Evolutionary conservation across 2,113 vertebrate genomes (phyloP).

Genomic region (Acanthochromis polyacanthus): DNA sequence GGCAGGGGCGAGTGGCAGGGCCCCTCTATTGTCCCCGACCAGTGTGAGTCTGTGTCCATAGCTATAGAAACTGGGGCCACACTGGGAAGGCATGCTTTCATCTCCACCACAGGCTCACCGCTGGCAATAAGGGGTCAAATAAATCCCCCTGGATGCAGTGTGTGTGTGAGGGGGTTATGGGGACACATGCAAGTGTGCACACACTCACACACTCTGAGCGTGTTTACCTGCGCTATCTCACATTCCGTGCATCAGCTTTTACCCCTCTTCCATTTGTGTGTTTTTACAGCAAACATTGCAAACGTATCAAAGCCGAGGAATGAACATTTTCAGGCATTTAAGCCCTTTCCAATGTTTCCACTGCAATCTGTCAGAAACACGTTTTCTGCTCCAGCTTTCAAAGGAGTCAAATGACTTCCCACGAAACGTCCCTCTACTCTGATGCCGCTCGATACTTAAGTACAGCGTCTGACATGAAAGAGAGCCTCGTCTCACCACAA

Average conservation of each 20-base stretch:
- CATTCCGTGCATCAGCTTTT: background rate
- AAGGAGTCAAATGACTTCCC: conserved; percentile 10
- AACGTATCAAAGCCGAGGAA: background rate
- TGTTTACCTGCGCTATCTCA: conserved; percentile 54
- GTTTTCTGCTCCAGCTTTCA: conserved; percentile 27
- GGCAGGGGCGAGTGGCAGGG: conserved; percentile 82
- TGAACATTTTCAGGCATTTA: conserved; percentile 8
- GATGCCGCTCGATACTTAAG: background rate
- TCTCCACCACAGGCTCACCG: conserved; percentile 89
- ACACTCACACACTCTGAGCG: conserved; percentile 19
- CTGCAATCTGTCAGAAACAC: background rate
- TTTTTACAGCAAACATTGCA: background rate
- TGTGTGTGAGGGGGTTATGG: conserved; percentile 25
- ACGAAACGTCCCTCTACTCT: conserved; percentile 4
- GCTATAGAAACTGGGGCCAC: conserved; percentile 90
- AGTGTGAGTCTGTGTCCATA: conserved; percentile 91
- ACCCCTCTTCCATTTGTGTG: background rate
- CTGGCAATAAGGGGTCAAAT: conserved; percentile 86
- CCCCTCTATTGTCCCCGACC: conserved; percentile 85
- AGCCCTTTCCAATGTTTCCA: conserved; percentile 31
- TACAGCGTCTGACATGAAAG: conserved; percentile 3
- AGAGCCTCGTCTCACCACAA: conserved; percentile 9
- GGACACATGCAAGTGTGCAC: conserved; percentile 31
- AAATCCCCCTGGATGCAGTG: conserved; percentile 78
- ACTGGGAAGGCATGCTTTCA: conserved; percentile 91